Conservation (phyloP, 2,113 vertebrate species). For the Symphodus melops region DNA sequence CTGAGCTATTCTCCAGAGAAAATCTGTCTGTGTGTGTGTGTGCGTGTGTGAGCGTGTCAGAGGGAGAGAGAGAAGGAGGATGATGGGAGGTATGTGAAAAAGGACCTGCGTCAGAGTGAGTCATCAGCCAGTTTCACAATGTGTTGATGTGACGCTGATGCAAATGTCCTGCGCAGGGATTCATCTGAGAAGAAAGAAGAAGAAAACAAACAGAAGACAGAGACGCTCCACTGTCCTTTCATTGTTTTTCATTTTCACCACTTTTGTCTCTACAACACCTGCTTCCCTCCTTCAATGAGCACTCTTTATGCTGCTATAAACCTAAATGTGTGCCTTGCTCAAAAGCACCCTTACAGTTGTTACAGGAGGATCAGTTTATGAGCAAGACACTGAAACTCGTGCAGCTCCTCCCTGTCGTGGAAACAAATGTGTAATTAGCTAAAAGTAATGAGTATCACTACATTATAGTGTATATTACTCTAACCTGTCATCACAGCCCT, state of each 20-base stretch:
- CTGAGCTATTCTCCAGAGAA: conserved; percentile 71
- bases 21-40: conserved; percentile 58
- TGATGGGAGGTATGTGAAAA: conserved; percentile 68
- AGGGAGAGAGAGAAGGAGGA: conserved; percentile 57
- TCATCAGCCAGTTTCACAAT: conserved; percentile 86
- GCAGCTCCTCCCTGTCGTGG: conserved; percentile 32
- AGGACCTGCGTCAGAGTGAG: conserved; percentile 81
- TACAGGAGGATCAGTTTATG: not conserved
- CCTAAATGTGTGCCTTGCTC: conserved; percentile 27
- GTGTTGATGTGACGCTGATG: conserved; percentile 81
- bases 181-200: conserved; percentile 28
- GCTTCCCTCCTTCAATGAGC: not conserved
- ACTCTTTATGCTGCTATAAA: no score
- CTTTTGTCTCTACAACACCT: not conserved
- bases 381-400: not conserved
- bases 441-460: conserved; percentile 37
- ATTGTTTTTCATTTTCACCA: not conserved
- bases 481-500: conserved; percentile 15
- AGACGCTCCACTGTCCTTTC: not conserved
- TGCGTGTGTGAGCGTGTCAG: conserved; percentile 42
- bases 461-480: not conserved
- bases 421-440: conserved; percentile 41
- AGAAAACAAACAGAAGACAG: not conserved
- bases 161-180: conserved; percentile 62
- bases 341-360: not conserved